Evolutionary conservation across 2,888 invertebrate species (phyloP).

Genomic region (Stenodera caucasica): DNA sequence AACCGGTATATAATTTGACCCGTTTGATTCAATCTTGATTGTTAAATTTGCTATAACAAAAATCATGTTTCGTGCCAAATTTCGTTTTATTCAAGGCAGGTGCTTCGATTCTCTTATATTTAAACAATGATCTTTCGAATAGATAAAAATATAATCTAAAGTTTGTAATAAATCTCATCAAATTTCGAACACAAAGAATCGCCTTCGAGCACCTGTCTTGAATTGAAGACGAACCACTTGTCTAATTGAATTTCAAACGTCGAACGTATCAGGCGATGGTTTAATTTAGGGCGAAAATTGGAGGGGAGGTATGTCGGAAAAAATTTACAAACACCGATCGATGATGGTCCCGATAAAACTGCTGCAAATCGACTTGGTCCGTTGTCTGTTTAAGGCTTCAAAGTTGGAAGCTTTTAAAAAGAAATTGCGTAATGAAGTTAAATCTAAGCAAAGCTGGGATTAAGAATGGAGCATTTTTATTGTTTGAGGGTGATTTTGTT

Average conservation of each 20-base stretch:
- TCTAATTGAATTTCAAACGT: slow-evolving; percentile 6
- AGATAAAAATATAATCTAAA: background rate
- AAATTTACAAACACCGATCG: no score
- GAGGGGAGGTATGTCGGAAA: no score
- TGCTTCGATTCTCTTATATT: background rate
- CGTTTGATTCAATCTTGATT: background rate
- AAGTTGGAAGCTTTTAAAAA: slow-evolving; percentile 29
- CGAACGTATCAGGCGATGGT: background rate
- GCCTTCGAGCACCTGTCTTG: background rate
- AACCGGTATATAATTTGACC: no score
- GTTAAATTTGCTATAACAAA: background rate
- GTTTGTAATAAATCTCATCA: slow-evolving; percentile 3
- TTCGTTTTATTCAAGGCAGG: background rate
- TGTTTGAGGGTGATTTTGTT: slow-evolving; percentile 46
- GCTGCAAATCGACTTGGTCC: slow-evolving; percentile 31
- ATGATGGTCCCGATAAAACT: slow-evolving; percentile 22
- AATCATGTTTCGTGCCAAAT: slow-evolving; percentile 7
- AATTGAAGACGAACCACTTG: background rate
- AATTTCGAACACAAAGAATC: background rate
- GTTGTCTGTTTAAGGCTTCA: slow-evolving; percentile 12
- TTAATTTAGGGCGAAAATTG: no score
- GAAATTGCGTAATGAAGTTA: slow-evolving; percentile 39
- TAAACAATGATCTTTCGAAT: background rate
- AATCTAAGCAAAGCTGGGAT: slow-evolving; percentile 42
- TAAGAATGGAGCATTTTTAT: slow-evolving; percentile 45